These are phyloP conservation scores for Podarcis lilfordi DNA, from an alignment of 2,797 vertebrate genomes.

Conservation along the genomic window DNA sequence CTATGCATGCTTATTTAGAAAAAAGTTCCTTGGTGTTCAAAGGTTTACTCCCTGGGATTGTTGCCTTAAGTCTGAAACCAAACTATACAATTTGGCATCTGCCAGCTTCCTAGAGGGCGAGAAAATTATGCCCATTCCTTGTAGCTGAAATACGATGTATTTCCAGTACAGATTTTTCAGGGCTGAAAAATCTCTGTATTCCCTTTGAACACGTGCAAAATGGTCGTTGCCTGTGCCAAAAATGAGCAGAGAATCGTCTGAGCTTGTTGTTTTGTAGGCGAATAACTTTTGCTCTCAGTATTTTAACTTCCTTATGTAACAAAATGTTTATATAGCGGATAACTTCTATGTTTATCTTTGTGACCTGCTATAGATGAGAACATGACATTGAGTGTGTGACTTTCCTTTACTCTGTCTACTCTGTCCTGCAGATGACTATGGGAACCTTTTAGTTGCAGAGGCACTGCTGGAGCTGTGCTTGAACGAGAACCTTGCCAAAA, in stretches of 20 bases:
- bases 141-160: background rate
- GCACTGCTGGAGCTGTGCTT: constrained; percentile 89
- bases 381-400: constrained; percentile 44
- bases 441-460: constrained; percentile 88
- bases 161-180: background rate
- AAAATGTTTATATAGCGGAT: constrained; percentile 25
- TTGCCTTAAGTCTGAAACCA: background rate
- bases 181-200: accelerated
- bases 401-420: constrained; percentile 36
- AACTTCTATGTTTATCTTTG: constrained; percentile 19
- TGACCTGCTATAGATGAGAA: constrained; percentile 68
- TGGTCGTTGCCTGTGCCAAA: background rate
- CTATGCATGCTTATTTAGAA: background rate
- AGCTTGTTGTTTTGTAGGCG: background rate
- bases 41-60: background rate
- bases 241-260: background rate
- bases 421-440: constrained; percentile 88
- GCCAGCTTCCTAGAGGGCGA: background rate
- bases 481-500: constrained; percentile 85
- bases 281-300: background rate
- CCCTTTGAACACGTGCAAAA: background rate
- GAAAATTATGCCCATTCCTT: background rate
- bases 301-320: background rate
- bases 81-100: background rate
- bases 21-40: background rate